Evolutionary conservation across 2,888 invertebrate genomes (phyloP).

Genomic region (Orthosia gothica): DNA sequence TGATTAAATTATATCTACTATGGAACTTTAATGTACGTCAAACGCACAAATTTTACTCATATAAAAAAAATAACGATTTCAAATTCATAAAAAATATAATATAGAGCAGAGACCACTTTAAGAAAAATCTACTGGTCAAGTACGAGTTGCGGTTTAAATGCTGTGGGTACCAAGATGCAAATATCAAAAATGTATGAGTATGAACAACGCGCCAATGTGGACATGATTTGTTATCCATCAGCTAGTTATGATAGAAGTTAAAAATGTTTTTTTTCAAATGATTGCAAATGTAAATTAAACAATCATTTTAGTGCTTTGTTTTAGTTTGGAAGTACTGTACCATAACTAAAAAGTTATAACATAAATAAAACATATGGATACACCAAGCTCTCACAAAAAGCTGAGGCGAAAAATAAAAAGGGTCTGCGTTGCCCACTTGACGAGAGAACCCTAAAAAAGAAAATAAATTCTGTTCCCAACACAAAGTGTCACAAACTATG

Average conservation of each 20-base stretch:
- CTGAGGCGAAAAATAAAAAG: not conserved
- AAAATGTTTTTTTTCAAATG: too few relatives aligned
- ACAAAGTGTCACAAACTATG: conserved; percentile 70
- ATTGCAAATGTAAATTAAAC: not conserved
- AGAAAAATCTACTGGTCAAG: conserved; percentile 1
- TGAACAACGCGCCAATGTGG: not conserved
- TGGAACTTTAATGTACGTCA: conserved; percentile 35
- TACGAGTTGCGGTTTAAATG: not conserved
- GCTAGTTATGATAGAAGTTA: not conserved
- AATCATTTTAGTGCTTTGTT: not conserved
- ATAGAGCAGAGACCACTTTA: not conserved
- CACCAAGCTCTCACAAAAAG: not conserved
- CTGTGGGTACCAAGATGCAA: too few relatives aligned
- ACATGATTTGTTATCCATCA: not conserved
- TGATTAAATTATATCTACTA: conserved; percentile 40
- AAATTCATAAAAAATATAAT: too few relatives aligned
- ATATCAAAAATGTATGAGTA: too few relatives aligned
- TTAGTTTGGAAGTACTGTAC: not conserved
- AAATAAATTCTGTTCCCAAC: conserved; percentile 56
- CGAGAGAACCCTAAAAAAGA: conserved; percentile 28
- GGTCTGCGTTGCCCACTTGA: not conserved
- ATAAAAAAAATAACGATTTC: conserved; percentile 16
- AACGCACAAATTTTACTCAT: conserved; percentile 17
- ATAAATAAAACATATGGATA: not conserved
- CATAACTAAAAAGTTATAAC: not conserved